These are phyloP conservation scores for Erpetoichthys calabaricus DNA, from an alignment of 2,797 vertebrate genomes.

Conservation along the genomic window DNA sequence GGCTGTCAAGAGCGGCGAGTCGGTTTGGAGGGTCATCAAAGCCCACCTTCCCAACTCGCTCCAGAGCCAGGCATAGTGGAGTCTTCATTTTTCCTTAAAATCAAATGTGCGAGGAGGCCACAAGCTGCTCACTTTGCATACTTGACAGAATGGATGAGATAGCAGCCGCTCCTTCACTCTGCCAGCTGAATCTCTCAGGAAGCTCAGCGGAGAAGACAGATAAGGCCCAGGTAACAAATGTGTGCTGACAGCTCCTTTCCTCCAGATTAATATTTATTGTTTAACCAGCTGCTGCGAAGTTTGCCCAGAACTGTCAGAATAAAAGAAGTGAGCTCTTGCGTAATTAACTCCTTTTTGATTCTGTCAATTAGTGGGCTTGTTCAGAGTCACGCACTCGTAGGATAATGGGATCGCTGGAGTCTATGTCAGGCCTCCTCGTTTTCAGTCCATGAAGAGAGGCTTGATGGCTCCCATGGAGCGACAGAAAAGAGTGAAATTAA, in stretches of 20 bases:
- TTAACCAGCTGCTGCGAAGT: neutral
- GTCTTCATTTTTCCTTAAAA: too few relatives aligned
- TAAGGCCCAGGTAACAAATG: neutral
- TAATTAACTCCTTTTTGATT: neutral
- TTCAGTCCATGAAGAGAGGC: too few relatives aligned
- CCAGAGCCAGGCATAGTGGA: too few relatives aligned
- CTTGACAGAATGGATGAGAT: neutral
- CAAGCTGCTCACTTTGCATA: neutral
- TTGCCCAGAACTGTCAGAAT: neutral
- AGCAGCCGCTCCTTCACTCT: neutral
- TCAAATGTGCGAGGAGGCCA: too few relatives aligned
- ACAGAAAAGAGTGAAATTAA: too few relatives aligned
- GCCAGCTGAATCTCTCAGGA: neutral
- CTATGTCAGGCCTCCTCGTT: too few relatives aligned
- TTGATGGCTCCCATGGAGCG: too few relatives aligned
- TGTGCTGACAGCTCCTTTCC: conserved; percentile 1
- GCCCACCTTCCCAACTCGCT: too few relatives aligned
- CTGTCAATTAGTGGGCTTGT: neutral
- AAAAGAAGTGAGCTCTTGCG: neutral
- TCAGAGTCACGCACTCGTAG: too few relatives aligned
- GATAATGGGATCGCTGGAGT: too few relatives aligned
- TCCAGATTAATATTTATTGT: neutral
- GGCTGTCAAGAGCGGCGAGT: too few relatives aligned
- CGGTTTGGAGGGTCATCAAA: too few relatives aligned
- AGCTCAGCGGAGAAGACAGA: neutral